Evolutionary conservation across 2,888 invertebrate species (phyloP).

Genomic region (Pandemis heparana): DNA sequence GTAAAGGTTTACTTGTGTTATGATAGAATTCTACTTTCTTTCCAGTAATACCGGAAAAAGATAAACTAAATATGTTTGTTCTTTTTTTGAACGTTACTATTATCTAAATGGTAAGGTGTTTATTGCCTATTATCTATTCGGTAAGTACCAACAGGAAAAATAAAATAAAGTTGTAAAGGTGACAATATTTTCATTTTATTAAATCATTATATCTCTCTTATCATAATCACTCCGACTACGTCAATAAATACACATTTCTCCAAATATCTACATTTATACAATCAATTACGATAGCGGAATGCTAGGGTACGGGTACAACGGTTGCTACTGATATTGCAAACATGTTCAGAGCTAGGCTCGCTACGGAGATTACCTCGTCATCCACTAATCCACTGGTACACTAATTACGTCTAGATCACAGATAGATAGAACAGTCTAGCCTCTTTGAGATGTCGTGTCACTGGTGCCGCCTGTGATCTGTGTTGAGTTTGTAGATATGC

Average conservation of each 20-base stretch:
- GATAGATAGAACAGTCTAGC: constrained; percentile 66
- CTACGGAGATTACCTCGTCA: constrained; percentile 60
- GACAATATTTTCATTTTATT: constrained; percentile 72
- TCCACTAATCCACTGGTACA: constrained; percentile 66
- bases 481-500: constrained; percentile 84
- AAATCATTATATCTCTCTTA: constrained; percentile 69
- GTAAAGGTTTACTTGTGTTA: background rate
- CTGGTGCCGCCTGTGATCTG: constrained; percentile 85
- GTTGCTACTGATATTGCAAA: constrained; percentile 62
- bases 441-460: constrained; percentile 60
- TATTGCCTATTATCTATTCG: background rate
- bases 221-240: constrained; percentile 65
- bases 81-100: background rate
- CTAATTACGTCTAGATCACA: constrained; percentile 79
- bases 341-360: constrained; percentile 43
- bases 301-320: constrained; percentile 59
- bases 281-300: constrained; percentile 69
- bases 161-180: constrained; percentile 64
- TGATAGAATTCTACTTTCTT: background rate
- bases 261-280: constrained; percentile 71
- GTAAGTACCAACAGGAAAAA: constrained; percentile 45
- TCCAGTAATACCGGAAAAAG: background rate
- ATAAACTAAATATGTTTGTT: background rate
- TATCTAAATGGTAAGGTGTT: background rate
- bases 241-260: constrained; percentile 82